These are phyloP conservation scores for Pogonomyrmex californicus DNA, from an alignment of 1,140 invertebrate genomes.

Conservation along the genomic window DNA sequence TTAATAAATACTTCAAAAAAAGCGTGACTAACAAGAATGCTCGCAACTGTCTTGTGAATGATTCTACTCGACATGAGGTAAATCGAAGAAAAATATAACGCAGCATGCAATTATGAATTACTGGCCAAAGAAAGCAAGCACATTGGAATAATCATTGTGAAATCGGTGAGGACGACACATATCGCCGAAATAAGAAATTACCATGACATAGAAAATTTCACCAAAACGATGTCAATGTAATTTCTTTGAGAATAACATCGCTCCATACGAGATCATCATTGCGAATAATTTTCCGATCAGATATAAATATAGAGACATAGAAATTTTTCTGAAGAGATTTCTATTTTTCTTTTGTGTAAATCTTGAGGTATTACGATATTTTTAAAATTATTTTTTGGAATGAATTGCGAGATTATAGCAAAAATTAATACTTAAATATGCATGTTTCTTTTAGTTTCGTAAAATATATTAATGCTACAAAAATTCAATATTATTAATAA, in stretches of 20 bases:
- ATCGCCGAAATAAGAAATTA: constrained; percentile 20
- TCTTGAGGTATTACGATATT: not conserved
- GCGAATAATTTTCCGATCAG: not conserved
- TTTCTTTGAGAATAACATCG: not conserved
- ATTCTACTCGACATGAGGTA: constrained; percentile 34
- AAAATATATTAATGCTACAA: not conserved
- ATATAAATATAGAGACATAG: not conserved
- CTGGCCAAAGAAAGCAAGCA: constrained; percentile 46
- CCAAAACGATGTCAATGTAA: not conserved
- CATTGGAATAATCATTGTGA: constrained; percentile 22
- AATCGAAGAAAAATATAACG: constrained; percentile 51
- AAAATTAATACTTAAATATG: not conserved
- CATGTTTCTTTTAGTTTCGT: not conserved
- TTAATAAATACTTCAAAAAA: constrained; percentile 33
- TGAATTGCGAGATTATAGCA: not conserved
- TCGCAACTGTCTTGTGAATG: constrained; percentile 25
- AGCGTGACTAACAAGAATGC: constrained; percentile 2
- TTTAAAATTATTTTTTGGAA: not conserved
- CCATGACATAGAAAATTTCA: constrained; percentile 25
- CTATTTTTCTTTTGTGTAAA: not conserved
- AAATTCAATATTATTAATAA: not conserved
- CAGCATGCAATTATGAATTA: constrained; percentile 62
- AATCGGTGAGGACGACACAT: not conserved
- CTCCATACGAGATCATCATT: not conserved
- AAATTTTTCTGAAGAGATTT: not conserved